Evolutionary conservation across 1,140 invertebrate genomes (phyloP).

Genomic region (Aphelinus atriplicis): DNA sequence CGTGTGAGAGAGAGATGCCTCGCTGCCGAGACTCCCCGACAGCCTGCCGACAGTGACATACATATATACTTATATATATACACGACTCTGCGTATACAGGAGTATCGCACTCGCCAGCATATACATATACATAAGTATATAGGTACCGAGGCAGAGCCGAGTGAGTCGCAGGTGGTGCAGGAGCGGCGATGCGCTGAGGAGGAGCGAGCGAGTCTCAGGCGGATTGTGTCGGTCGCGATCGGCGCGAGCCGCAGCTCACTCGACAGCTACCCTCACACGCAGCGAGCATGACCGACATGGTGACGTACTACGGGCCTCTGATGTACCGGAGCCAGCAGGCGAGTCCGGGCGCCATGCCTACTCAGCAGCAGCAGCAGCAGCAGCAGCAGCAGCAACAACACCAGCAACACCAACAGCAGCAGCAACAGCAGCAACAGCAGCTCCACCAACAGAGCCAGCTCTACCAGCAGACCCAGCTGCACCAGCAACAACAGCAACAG

Average conservation of each 20-base stretch:
- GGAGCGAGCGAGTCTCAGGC: too few relatives aligned
- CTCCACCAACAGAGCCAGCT: conserved; percentile 4
- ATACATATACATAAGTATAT: too few relatives aligned
- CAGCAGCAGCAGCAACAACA: neutral
- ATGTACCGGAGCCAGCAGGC: conserved; percentile 48
- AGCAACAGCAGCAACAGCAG: conserved; percentile 8
- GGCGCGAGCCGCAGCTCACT: neutral
- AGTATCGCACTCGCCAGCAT: too few relatives aligned
- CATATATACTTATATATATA: too few relatives aligned
- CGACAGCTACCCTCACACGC: neutral
- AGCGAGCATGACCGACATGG: conserved; percentile 30
- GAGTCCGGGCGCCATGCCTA: neutral
- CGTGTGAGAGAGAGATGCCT: too few relatives aligned
- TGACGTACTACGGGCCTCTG: conserved; percentile 51
- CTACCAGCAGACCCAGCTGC: conserved; percentile 29
- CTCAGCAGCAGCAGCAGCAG: conserved; percentile 43
- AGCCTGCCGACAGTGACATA: too few relatives aligned
- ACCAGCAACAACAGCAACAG: conserved; percentile 44
- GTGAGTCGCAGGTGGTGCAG: too few relatives aligned
- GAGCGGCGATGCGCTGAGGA: too few relatives aligned
- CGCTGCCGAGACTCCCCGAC: too few relatives aligned
- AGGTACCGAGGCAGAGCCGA: too few relatives aligned
- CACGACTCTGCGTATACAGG: too few relatives aligned
- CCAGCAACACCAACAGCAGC: conserved; percentile 30
- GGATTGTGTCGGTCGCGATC: conserved; percentile 17